A percentile compares a stretch with the other conserved stretches of the same genome.
Conservation (phyloP, 2,888 invertebrate genomes). For the Cylloceria caligata region DNA sequence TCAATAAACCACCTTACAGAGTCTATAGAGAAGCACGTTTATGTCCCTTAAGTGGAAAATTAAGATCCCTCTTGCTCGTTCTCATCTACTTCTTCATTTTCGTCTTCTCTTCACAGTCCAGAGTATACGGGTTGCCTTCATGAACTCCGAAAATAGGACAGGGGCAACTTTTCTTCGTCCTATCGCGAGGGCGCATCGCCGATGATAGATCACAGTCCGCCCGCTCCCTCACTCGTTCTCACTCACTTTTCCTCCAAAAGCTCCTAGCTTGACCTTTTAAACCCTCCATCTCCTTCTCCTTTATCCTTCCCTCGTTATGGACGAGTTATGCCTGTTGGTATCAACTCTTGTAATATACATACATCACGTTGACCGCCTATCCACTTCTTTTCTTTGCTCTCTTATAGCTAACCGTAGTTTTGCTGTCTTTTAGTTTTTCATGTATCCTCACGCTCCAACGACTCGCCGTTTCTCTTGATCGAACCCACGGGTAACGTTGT, state of each 20-base stretch:
- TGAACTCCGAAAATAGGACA: constrained; percentile 33
- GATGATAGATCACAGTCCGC: constrained; percentile 49
- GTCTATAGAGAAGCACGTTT: background rate
- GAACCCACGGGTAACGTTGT: background rate
- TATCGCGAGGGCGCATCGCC: constrained; percentile 39
- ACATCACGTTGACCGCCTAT: constrained; percentile 7
- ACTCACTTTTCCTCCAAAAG: background rate
- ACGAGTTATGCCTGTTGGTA: constrained; percentile 42
- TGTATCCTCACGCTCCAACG: background rate
- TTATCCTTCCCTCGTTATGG: background rate
- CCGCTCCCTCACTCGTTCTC: constrained; percentile 7
- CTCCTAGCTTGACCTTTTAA: constrained; percentile 39
- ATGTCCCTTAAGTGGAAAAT: constrained; percentile 25
- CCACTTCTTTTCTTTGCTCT: background rate
- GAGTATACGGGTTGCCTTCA: constrained; percentile 6
- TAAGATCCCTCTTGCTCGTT: constrained; percentile 27
- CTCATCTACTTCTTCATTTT: constrained; percentile 20
- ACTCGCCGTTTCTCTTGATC: background rate
- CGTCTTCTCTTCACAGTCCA: background rate
- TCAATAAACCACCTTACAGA: background rate
- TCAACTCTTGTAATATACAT: constrained; percentile 27
- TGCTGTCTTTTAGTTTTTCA: constrained; percentile 4
- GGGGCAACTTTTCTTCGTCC: constrained; percentile 5
- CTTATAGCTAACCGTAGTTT: background rate
- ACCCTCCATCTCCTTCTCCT: constrained; percentile 1